Evolutionary conservation across 2,113 vertebrate genomes (phyloP), one percentile per base, ranked within the genome.

Genomic region (Larimichthys polyactis): DNA sequence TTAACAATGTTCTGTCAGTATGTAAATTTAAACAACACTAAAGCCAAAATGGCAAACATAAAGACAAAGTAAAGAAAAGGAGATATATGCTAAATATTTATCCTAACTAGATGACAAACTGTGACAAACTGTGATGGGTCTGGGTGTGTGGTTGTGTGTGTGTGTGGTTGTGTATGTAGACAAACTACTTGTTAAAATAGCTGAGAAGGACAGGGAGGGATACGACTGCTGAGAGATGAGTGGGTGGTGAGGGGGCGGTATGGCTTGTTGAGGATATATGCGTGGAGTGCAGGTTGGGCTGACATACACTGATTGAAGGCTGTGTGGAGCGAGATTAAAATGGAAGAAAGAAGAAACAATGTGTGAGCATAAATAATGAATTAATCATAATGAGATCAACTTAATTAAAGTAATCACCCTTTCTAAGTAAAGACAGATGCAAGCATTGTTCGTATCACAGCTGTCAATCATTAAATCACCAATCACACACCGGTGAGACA

Each of bases 131-230:
- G 59, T 43, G 43, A 58, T 65, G 55, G 46, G 11, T 11, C 3
- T 15, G 36, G 7, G 64, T 67, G 2, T 63, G 46, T 14, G 15
- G 3, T n/a, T 62, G 51, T 12, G 10, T 6, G 48, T 27, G 36
- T 32, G 22, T 15, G 51, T 65, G 63, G 49, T 24, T 78, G 19
- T 58, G 40, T 44, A 32, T 27, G 40, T 48, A 24, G 54, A 55
- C 54, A 55, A 22, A 27, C 60, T 73, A 48, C 52, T 90, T 58
- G 64, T 62, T 78, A 86, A 68, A 79, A 59, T 17, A 48, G 44
- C 63, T 77, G 86, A 84, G 17, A 20, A 62, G 49, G 40, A 67
- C 70, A 60, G 19, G 46, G 40, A 80, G 55, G 29, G 79, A 51
- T 72, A 16, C 3, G 51, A 29, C 59, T 82, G 64, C 59, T 75